Evolutionary conservation across 1,140 invertebrate genomes (phyloP), one percentile per base, ranked within the genome.

Genomic region (Pachypsylla venusta): DNA sequence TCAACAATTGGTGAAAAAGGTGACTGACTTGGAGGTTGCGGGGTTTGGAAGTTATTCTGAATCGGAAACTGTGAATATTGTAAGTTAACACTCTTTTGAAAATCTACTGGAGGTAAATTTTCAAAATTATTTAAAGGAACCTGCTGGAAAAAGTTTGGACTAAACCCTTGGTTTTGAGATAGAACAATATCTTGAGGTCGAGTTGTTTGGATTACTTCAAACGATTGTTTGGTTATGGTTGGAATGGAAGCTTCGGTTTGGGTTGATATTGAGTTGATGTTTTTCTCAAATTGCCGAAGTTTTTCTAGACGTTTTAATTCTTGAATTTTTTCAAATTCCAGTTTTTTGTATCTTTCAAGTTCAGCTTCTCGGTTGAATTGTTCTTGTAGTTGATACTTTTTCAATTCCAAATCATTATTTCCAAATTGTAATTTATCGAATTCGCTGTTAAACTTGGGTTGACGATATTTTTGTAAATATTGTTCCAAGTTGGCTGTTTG

Each of bases 71-170:
- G 0, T 71, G 71, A 0, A 74, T 66, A 48, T 59, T 74, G 70
- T 2, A 74, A 63, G 7, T 64, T 64, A 10, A 75, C 56, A 48
- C 73, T 76, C 2, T 71, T 69, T 26, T 76, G 74, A 1, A 76
- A 66, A 4, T 71, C 67, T 53, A 73, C 42, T 10, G 42, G 42
- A 4, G 42, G 42, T 7, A 48, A 22, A 19, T 48, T 48, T n/a
- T 48, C 42, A 48, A 48, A 48, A 22, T 48, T 48, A 3, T 19
- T 22, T 4, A 48, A 22, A n/a, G 42, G 42, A 35, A n/a, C 7
- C n/a, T n/a, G n/a, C n/a, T n/a, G n/a, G n/a, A n/a, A n/a, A n/a
- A 48, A 48, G 42, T 22, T 48, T 5, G 42, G 42, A 7, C 3
- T 48, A 22, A 48, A 48, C n/a, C n/a, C n/a, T 16, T 10, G 10